Conservation (phyloP, 2,888 invertebrate genomes). For the Dolomedes plantarius region DNA sequence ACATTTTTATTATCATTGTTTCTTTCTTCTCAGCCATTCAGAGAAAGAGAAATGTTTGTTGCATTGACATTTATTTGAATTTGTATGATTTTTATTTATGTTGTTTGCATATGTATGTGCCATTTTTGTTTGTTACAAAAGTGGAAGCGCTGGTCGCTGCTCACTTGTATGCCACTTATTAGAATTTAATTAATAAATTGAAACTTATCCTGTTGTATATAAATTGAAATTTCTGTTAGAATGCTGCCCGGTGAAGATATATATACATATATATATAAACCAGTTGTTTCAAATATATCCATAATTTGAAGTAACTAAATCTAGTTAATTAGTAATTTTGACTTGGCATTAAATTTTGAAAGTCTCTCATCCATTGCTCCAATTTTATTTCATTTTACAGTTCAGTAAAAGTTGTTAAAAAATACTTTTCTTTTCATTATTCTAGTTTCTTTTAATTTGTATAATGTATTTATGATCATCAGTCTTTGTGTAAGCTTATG, state of each 20-base stretch:
- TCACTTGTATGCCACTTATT: conserved; percentile 28
- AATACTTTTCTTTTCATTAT: too few relatives aligned
- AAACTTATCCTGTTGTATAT: conserved; percentile 36
- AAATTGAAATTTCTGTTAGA: neutral
- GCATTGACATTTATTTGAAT: neutral
- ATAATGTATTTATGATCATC: too few relatives aligned
- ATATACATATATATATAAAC: too few relatives aligned
- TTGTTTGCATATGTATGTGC: conserved; percentile 44
- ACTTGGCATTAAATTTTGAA: too few relatives aligned
- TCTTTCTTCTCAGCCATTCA: neutral
- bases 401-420: too few relatives aligned
- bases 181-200: conserved; percentile 28
- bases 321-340: too few relatives aligned
- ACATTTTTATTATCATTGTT: neutral
- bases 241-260: conserved; percentile 33
- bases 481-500: too few relatives aligned
- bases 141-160: conserved; percentile 44
- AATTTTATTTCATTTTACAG: too few relatives aligned
- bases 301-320: too few relatives aligned
- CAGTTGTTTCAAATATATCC: conserved; percentile 10
- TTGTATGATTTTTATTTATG: conserved; percentile 39
- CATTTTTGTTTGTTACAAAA: conserved; percentile 48
- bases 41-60: conserved; percentile 9
- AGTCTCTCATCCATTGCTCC: too few relatives aligned
- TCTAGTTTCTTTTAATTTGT: too few relatives aligned